Evolutionary conservation across 2,113 vertebrate species (phyloP), one percentile per base, ranked within the genome.

Genomic region (Paralichthys olivaceus): DNA sequence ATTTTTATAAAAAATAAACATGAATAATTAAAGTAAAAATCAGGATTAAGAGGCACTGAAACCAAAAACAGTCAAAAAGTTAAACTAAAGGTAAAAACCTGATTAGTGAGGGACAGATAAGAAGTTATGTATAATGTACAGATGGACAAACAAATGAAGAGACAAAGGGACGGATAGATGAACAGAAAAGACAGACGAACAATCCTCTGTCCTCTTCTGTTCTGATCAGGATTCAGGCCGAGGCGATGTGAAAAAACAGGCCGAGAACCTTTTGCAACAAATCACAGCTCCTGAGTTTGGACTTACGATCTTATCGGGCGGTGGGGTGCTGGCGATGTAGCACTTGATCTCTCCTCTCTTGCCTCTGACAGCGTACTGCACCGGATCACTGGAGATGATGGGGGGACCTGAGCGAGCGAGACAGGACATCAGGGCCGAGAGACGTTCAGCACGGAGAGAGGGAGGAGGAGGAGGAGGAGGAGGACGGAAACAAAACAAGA

Each of bases 301-400:
- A 97, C 97, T 98, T 92, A 98, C 97, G 13, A 98, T 99, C 90
- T 97, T 96, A 90, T 99, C 97, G 0, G 97, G 97, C 0, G 96
- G 96, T 0, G 97, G 97, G 0, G 96, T 98, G 93, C 97, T 99
- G 64, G 96, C 97, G 11, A 98, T 98, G 93, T 97, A 98, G 53
- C 97, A 99, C 65, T 97, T 96, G 87, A 99, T 96, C 81, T 97
- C 97, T 19, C 97, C 97, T 0, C 95, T 94, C 43, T 96, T 95
- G 0, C 97, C 97, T n/a, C 96, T 92, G 7, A 94, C 95, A 0
- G 97, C 96, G 0, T 95, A 97, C 89, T 99, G 97, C 62, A 97
- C 92, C 0, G 95, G 84, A 56, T 99, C 95, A 0, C 97, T 99
- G 63, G 97, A 97, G 93, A 99, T 98, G 79, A 97, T 98, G 20